These are phyloP conservation scores for Hydrotaea cyrtoneurina DNA, from an alignment of 2,888 invertebrate genomes.

Conservation along the genomic window DNA sequence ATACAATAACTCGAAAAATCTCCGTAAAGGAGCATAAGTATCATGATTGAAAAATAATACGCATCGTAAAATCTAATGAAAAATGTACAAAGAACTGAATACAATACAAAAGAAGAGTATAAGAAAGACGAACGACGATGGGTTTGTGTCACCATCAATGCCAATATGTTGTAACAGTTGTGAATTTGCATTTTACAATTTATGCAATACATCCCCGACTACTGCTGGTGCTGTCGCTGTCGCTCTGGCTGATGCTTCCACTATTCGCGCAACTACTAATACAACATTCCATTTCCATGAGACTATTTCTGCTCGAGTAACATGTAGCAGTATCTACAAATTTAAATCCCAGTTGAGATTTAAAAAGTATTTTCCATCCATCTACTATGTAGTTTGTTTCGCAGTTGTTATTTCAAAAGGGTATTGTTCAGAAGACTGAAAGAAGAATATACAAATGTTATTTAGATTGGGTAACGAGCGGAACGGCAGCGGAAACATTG, in stretches of 20 bases:
- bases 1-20: too few relatives aligned
- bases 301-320: constrained; percentile 20
- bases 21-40: too few relatives aligned
- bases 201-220: neutral
- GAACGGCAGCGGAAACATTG: too few relatives aligned
- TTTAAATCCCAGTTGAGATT: constrained; percentile 39
- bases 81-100: too few relatives aligned
- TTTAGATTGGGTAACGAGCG: too few relatives aligned
- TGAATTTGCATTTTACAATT: constrained; percentile 45
- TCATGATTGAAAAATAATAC: too few relatives aligned
- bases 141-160: neutral
- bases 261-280: neutral
- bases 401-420: neutral
- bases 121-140: too few relatives aligned
- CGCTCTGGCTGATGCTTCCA: neutral
- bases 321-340: constrained; percentile 14
- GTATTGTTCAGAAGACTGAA: neutral
- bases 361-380: constrained; percentile 24
- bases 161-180: constrained; percentile 42
- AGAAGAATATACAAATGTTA: too few relatives aligned
- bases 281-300: constrained; percentile 39
- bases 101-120: neutral
- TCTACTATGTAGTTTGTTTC: neutral
- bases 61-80: too few relatives aligned
- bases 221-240: neutral